phyloP scores from a whole-genome alignment of 2,888 invertebrate genomes.

The Stratiomys singularior region DNA sequence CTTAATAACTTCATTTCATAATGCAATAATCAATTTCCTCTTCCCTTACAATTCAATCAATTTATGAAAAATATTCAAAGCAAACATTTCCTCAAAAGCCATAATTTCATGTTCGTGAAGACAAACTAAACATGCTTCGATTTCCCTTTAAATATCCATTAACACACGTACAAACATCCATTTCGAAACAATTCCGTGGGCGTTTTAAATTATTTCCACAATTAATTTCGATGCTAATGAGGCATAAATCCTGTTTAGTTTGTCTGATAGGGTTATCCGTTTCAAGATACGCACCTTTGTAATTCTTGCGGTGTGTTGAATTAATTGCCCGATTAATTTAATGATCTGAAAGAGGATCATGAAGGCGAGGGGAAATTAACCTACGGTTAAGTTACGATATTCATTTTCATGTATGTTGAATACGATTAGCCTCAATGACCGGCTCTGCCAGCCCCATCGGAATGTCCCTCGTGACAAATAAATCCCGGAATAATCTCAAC shows the following conservation, averaged over 20 bases:
- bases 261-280: background rate
- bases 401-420: too few species aligned
- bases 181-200: background rate
- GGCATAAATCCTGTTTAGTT: constrained; percentile 1
- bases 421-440: background rate
- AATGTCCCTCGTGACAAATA: too few species aligned
- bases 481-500: background rate
- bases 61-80: too few species aligned
- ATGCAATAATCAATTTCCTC: too few species aligned
- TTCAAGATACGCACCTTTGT: background rate
- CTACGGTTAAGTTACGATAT: too few species aligned
- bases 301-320: constrained; percentile 20
- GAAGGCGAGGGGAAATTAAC: background rate
- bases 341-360: constrained; percentile 34
- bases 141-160: too few species aligned
- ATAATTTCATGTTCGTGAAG: too few species aligned
- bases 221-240: constrained; percentile 33
- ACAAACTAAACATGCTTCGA: too few species aligned
- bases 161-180: too few species aligned
- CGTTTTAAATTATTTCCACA: background rate
- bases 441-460: background rate
- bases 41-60: too few species aligned
- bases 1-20: too few species aligned
- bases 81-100: too few species aligned
- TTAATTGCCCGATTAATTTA: constrained; percentile 45